Evolutionary conservation across 1,140 invertebrate genomes (phyloP), one percentile per base, ranked within the genome.

Genomic region (Drosophila parabipectinata): DNA sequence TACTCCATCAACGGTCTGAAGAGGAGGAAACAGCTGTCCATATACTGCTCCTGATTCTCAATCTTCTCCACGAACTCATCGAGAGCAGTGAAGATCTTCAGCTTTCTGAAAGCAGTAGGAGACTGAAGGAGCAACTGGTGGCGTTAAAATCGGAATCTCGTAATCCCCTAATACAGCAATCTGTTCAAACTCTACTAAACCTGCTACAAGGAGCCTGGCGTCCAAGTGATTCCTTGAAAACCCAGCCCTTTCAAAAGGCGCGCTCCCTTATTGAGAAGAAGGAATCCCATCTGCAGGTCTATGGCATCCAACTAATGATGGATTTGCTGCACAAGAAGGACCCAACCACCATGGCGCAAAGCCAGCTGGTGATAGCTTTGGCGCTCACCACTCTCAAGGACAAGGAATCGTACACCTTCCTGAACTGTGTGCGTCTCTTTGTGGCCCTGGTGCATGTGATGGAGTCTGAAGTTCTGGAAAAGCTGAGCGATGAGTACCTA

Each of bases 351-450:
- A 48, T 90, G 12, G 37, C 78, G 0, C 90, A 92, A 44, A 39
- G 75, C 12, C 91, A 89, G 51, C 54, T 81, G 1, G 75, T 92
- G 1, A 64, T 91, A 12, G 91, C 91, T 0, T 51, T 92, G 12
- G 89, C 91, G 0, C 12, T 92, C 34, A 64, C 59, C 18, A 82
- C 79, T 1, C 63, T 92, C 0, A 91, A 79, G 58, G 64, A 78
- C 5, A 76, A 77, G 15, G 91, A 92, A 24, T 92, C 91, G 2
- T 92, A 91, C 24, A 83, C 87, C 1, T 92, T 91, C 51, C 67
- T 92, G 0, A 92, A 92, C 60, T 89, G 87, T 8, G 90, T 92
- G 8, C 73, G 87, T 3, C 53, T 92, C 0, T 91, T 92, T 66
- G 84, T 77, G 10, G 60, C 73, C 1, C 47, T 92, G 26, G 69